Conservation (phyloP, 1,140 invertebrate genomes). For the Pinna nobilis region DNA sequence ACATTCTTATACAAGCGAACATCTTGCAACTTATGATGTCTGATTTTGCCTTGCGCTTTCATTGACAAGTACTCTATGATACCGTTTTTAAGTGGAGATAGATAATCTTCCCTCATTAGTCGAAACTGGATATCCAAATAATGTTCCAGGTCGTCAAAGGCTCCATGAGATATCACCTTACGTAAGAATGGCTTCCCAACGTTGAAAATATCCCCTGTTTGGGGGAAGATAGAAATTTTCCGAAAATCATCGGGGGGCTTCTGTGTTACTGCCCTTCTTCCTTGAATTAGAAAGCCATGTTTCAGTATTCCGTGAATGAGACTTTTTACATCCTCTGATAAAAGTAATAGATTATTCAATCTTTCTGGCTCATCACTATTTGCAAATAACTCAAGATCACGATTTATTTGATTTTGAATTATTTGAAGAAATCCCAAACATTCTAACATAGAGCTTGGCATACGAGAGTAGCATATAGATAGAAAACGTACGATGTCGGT, state of each 20-base stretch:
- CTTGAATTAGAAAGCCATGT: no score
- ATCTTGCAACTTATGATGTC: constrained; percentile 36
- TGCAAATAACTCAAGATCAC: no score
- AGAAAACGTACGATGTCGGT: no score
- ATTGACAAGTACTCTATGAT: constrained; percentile 46
- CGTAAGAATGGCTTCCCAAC: constrained; percentile 74
- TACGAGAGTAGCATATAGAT: no score
- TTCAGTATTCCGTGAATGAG: no score
- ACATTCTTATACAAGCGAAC: constrained; percentile 50
- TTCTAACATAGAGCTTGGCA: no score
- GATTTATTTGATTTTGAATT: no score
- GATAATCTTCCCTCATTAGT: constrained; percentile 83
- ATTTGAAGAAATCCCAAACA: no score
- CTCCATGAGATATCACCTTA: constrained; percentile 79
- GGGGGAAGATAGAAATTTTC: constrained; percentile 54
- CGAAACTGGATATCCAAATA: constrained; percentile 88
- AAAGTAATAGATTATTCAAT: no score
- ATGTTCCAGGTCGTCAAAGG: constrained; percentile 80
- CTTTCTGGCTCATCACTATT: no score
- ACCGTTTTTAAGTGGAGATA: constrained; percentile 70
- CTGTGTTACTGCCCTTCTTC: not conserved
- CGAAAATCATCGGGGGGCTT: constrained; percentile 65
- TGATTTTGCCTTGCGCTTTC: not conserved
- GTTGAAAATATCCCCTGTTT: constrained; percentile 39
- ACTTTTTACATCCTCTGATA: no score